Conservation (phyloP, 2,113 vertebrate genomes). For the Bubo bubo region DNA sequence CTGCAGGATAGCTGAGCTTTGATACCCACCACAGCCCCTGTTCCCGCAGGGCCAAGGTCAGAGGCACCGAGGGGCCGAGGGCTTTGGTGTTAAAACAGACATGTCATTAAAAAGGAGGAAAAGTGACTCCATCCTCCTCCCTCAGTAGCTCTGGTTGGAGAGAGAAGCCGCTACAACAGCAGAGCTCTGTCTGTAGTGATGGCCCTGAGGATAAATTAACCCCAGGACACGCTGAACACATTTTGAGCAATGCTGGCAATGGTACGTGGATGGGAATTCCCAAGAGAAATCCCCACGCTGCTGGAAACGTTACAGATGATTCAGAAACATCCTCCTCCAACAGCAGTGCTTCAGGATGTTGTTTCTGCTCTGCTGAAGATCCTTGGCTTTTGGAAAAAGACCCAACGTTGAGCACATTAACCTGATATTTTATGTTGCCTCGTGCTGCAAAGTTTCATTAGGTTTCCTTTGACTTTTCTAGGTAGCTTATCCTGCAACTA, state of each 20-base stretch:
- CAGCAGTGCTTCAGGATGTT: not conserved
- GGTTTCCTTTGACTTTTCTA: not conserved
- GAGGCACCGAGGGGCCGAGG: not conserved
- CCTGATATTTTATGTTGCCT: not conserved
- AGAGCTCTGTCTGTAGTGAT: not conserved
- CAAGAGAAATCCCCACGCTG: not conserved
- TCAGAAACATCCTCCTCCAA: conserved; percentile 10
- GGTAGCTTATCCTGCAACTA: not conserved
- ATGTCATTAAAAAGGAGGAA: not conserved
- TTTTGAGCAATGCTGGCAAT: not conserved
- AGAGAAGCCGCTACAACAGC: not conserved
- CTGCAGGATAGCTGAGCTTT: not conserved
- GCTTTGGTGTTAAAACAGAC: not conserved
- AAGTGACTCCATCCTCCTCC: not conserved
- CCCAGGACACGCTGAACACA: not conserved
- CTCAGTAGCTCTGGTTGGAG: not conserved
- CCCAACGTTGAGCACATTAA: not conserved
- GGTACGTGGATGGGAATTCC: conserved; percentile 39
- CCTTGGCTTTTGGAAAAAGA: not conserved
- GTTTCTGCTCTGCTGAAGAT: not conserved
- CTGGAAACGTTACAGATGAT: conserved; percentile 5
- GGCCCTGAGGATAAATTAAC: not conserved
- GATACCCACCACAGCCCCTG: not conserved
- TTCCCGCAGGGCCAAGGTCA: rapidly evolving
- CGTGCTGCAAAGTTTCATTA: not conserved